These are phyloP conservation scores for Barnardius zonarius DNA, from an alignment of 2,113 vertebrate species.

Conservation along the genomic window DNA sequence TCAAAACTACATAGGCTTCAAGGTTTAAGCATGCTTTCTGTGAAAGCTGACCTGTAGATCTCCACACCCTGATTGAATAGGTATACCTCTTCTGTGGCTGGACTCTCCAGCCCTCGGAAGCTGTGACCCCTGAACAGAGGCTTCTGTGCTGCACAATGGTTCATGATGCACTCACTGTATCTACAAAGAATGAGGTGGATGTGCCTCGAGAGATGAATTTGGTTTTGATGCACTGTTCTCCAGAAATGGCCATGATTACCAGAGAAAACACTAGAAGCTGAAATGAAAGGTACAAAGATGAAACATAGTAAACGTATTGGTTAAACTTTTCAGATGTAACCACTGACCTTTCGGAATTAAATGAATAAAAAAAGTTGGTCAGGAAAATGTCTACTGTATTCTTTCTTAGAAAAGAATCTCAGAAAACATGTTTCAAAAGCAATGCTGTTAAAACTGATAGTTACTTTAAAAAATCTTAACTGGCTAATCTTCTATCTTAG, in stretches of 20 bases:
- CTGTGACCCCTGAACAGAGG: rapidly evolving
- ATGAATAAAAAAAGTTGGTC: neutral
- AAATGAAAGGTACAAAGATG: neutral
- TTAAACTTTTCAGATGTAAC: neutral
- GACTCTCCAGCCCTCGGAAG: neutral
- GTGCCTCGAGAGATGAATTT: neutral
- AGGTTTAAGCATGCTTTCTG: neutral
- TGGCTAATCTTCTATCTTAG: neutral
- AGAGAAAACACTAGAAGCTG: neutral
- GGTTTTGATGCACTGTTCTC: neutral
- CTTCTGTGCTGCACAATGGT: neutral
- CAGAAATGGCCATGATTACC: neutral
- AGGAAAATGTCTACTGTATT: neutral
- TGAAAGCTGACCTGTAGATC: neutral
- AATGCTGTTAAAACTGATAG: neutral
- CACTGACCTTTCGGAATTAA: neutral
- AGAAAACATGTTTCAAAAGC: neutral
- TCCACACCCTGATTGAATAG: neutral
- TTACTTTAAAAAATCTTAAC: neutral
- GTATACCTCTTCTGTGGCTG: neutral
- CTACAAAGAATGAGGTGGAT: neutral
- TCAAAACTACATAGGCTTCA: neutral
- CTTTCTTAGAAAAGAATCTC: neutral
- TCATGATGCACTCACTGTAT: rapidly evolving
- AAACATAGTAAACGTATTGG: neutral